phyloP scores from a whole-genome alignment of 1,140 invertebrate genomes.

The Nylanderia fulva region DNA sequence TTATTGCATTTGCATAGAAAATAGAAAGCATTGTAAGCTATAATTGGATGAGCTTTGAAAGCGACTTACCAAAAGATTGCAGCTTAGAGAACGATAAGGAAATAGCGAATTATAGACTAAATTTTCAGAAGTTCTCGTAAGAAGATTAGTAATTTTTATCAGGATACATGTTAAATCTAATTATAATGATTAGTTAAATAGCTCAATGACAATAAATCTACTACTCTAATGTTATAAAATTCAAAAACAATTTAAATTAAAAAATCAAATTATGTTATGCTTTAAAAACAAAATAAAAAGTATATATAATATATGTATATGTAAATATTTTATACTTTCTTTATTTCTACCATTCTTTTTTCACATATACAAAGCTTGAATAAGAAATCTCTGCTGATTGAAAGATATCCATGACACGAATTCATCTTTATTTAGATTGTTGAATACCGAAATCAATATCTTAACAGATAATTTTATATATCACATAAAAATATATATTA shows the following conservation, averaged over 20 bases:
- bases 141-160: constrained; percentile 39
- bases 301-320: too few relatives aligned
- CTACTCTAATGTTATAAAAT: neutral
- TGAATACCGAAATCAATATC: neutral
- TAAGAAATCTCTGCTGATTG: neutral
- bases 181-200: constrained; percentile 22
- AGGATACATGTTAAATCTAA: neutral
- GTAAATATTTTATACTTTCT: too few relatives aligned
- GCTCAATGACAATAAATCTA: neutral
- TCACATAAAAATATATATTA: neutral
- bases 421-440: neutral
- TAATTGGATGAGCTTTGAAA: constrained; percentile 24
- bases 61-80: constrained; percentile 36
- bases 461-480: neutral
- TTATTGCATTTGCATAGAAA: constrained; percentile 34
- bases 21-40: neutral
- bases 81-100: constrained; percentile 24
- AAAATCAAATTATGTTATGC: neutral
- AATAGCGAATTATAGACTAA: constrained; percentile 41
- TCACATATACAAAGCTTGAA: neutral
- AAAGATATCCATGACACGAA: neutral
- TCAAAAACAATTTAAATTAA: neutral
- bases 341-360: neutral
- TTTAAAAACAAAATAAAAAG: neutral
- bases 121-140: neutral